These are phyloP conservation scores for Chondrosia reniformis DNA, from an alignment of 37 sponge, comb jelly and placozoan species.

Conservation along the genomic window DNA sequence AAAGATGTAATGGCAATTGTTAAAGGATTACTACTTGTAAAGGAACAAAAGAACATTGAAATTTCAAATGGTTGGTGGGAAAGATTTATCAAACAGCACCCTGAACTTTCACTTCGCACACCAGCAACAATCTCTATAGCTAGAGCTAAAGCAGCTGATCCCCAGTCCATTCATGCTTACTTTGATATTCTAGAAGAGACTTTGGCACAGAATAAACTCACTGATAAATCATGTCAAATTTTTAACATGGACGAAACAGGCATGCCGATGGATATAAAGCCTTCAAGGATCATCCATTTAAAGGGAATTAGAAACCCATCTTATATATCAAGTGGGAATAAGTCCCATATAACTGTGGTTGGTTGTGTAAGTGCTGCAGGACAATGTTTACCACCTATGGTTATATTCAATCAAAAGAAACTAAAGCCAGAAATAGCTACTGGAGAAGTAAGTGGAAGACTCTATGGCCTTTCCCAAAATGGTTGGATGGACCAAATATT, in stretches of 20 bases:
- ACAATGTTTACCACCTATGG: slow-evolving; percentile 37
- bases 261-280: slow-evolving; percentile 29
- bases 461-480: neutral
- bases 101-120: slow-evolving; percentile 15
- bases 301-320: slow-evolving; percentile 19
- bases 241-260: slow-evolving; percentile 59
- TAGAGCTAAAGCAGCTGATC: slow-evolving; percentile 33
- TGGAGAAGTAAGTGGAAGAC: slow-evolving; percentile 17
- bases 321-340: slow-evolving; percentile 1
- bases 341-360: slow-evolving; percentile 35
- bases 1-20: slow-evolving; percentile 19
- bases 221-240: slow-evolving; percentile 26
- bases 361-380: slow-evolving; percentile 44
- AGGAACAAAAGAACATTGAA: neutral
- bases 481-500: slow-evolving; percentile 19
- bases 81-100: slow-evolving; percentile 32
- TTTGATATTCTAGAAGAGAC: slow-evolving; percentile 37
- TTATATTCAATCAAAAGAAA: neutral
- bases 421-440: neutral
- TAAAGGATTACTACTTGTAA: neutral
- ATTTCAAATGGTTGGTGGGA: slow-evolving; percentile 41
- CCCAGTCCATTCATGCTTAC: slow-evolving; percentile 27
- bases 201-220: slow-evolving; percentile 29
- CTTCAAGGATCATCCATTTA: neutral
- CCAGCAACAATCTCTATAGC: slow-evolving; percentile 33